These are phyloP conservation scores for Drosophila paranaensis DNA, from an alignment of 2,888 invertebrate species.

Conservation along the genomic window DNA sequence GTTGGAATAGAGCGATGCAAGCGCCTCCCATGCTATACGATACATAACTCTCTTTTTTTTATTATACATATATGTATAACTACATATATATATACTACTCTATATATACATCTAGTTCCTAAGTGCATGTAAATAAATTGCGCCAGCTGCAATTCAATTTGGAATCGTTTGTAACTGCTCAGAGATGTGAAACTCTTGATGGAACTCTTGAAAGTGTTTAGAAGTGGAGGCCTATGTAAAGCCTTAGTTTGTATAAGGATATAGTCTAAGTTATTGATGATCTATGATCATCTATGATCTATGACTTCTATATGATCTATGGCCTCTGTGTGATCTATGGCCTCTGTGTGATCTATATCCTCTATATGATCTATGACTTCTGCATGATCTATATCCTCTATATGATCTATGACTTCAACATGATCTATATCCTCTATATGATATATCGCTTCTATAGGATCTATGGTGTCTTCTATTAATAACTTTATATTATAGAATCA, in stretches of 20 bases:
- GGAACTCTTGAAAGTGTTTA: background rate
- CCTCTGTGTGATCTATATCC: too few species aligned
- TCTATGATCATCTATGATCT: too few species aligned
- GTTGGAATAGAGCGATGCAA: constrained; percentile 25
- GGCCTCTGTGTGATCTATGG: too few species aligned
- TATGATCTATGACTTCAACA: too few species aligned
- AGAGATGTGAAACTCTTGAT: background rate
- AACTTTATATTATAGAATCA: background rate
- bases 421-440: too few species aligned
- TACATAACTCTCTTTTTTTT: constrained; percentile 9
- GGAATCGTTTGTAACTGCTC: background rate
- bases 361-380: too few species aligned
- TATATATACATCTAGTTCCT: constrained; percentile 24
- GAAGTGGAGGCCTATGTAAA: background rate
- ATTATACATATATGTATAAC: background rate
- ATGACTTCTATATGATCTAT: too few species aligned
- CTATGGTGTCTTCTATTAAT: background rate
- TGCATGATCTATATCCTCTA: too few species aligned
- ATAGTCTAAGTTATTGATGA: too few species aligned
- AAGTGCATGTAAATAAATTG: constrained; percentile 50
- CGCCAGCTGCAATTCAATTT: constrained; percentile 35
- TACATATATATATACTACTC: background rate
- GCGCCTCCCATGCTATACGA: constrained; percentile 48
- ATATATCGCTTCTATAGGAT: background rate
- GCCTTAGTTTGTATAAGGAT: background rate